Conservation (phyloP, 2,113 vertebrate genomes). For the Ceratotherium simum region DNA sequence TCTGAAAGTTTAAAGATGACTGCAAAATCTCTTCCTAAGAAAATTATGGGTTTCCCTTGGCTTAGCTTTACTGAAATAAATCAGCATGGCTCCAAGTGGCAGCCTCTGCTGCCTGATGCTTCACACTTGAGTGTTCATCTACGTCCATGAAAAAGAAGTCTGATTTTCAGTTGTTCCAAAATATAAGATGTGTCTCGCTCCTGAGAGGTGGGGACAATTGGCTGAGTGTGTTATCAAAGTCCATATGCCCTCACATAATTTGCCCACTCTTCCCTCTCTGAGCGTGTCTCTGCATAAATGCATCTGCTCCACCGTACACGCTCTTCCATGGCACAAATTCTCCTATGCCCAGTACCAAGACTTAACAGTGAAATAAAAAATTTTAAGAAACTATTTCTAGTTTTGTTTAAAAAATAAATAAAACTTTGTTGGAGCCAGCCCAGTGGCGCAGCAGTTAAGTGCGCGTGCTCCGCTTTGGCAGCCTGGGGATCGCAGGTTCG, state of each 20-base stretch:
- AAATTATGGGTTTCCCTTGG: conserved; percentile 76
- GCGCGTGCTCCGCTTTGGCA: too few species aligned
- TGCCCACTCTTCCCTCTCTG: conserved; percentile 30
- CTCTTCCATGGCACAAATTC: neutral
- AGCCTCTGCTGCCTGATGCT: conserved; percentile 19
- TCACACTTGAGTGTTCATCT: conserved; percentile 23
- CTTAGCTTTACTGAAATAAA: conserved; percentile 70
- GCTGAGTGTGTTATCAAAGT: neutral
- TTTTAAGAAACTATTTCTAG: neutral
- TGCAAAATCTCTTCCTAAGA: conserved; percentile 72
- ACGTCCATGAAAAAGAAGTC: neutral
- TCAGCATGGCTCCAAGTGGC: conserved; percentile 52
- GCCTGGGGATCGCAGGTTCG: too few species aligned
- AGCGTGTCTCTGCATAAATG: neutral
- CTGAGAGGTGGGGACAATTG: neutral
- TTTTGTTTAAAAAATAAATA: neutral
- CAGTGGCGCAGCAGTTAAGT: too few species aligned
- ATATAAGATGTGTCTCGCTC: conserved; percentile 24
- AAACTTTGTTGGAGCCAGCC: neutral
- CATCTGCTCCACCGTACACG: neutral
- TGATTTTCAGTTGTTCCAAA: conserved; percentile 62
- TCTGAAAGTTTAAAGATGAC: conserved; percentile 74
- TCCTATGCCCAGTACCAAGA: neutral
- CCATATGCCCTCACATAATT: neutral
- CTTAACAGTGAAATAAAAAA: neutral